Base-by-base conservation (phyloP, 64 coral and sea anemone genomes). In the Catalaphyllia jardinei region DNA sequence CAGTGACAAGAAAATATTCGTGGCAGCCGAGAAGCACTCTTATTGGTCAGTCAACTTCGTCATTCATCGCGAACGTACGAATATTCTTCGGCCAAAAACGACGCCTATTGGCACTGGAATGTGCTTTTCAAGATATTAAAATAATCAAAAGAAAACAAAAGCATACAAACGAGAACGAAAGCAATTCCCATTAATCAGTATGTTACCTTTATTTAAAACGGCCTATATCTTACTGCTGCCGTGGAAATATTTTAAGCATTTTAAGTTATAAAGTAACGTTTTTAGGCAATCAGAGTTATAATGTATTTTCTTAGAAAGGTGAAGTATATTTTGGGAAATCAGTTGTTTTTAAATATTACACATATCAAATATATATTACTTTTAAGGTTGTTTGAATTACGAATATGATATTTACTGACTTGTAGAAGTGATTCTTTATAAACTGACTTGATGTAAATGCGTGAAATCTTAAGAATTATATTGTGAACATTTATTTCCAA, bases 251-350 rank as follows among this genome's bases (percentile, higher is more conserved):
- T 77, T 50, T 80, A 79, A 54, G 49, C 22, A 77, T 77, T 77
- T 57, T 79, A 79, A 79, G 76, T 52, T 79, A 79, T 55, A 29
- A 69, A 80, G 78, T 80, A 80, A 62, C 17, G 57, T 61, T 80
- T 30, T 15, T 25, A 28, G 16, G 33, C 31, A 17, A 39, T 83
- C 30, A 38, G 29, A 83, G 79, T 65, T 33, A 65, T 64, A 83
- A 27, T 0, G 9, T 65, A 83, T 42, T 83, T 83, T 29, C 29
- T 64, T 80, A 19, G 20, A 60, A 61, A 80, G 16, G 55, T 61
- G 52, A 61, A 16, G 27, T 31, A 80, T 80, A 57, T 29, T 55
- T 27, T 24, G 65, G 25, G 65, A 69, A 27, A n/a, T 57, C 2
- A 28, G 14, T 19, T 50, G 17, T 18, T 77, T 50, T 8, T 50